Evolutionary conservation across 37 sponge, comb jelly and placozoan species (phyloP), one percentile per base, ranked within the genome.

Genomic region (Halichondria panicea): DNA sequence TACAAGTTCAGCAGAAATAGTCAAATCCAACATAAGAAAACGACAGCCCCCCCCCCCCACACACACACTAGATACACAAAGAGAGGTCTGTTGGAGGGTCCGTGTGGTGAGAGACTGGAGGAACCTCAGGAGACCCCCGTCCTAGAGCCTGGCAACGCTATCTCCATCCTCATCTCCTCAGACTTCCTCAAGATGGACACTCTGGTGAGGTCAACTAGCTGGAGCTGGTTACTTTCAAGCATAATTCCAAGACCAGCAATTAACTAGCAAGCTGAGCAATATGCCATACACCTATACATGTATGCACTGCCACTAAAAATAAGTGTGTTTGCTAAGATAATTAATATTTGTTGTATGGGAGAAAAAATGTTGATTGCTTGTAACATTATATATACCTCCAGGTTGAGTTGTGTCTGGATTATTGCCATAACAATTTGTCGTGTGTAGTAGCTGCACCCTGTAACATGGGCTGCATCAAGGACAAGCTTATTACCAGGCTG

Each of bases 111-210:
- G 66, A 60, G 28, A 5, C 43, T 67, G 7, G 60, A 25, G 0
- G 32, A 78, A 15, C 79, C 74, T 5, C 83, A 61, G 0, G 27
- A 63, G 25, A 42, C 72, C 27, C 97, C 97, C 24, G 43, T 44
- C 15, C 50, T 96, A 64, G 93, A 89, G 22, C 77, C 91, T 7
- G 62, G 43, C 33, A 84, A 84, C 73, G 91, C 84, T 25, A 70
- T 94, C 40, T 87, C 95, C 21, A 84, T 94, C 32, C 78, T 98
- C 50, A 89, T 98, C 22, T 94, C 95, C 33, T 87, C 99, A 1
- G 91, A 98, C 44, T 98, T 88, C 59, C 83, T 98, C 63, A 84
- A 85, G 38, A 98, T 98, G 93, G 76, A 83, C 28, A 45, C 33
- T 2, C 77, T 98, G 79, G 97, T 95, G 27, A n/a, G n/a, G n/a